Conservation (phyloP, 1,140 invertebrate genomes). For the Hylyphantes graminicola region DNA sequence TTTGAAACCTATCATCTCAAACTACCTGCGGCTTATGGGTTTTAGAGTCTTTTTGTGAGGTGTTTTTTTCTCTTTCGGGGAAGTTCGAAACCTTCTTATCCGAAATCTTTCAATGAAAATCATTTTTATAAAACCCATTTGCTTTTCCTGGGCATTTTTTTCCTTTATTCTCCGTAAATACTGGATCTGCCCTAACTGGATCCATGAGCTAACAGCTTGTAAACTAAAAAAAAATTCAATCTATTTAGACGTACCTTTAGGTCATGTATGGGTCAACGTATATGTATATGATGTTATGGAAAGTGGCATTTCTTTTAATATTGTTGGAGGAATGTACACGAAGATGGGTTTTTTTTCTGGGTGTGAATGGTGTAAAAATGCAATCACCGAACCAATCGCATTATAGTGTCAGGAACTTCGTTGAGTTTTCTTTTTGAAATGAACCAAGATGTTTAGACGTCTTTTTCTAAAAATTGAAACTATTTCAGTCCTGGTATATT, state of each 20-base stretch:
- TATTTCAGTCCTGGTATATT: no score
- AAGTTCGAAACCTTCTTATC: constrained; percentile 57
- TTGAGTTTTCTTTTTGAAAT: no score
- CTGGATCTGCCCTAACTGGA: constrained; percentile 18
- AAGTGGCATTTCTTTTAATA: constrained; percentile 17
- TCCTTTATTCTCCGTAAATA: not conserved
- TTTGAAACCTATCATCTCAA: constrained; percentile 57
- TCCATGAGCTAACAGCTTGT: constrained; percentile 45
- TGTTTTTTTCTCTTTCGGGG: constrained; percentile 33
- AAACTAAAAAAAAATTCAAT: constrained; percentile 55
- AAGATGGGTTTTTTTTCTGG: not conserved
- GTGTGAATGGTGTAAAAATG: not conserved
- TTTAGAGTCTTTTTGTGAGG: constrained; percentile 42
- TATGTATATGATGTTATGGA: not conserved
- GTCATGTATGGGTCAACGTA: not conserved
- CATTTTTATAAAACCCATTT: constrained; percentile 58
- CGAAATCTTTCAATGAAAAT: constrained; percentile 57
- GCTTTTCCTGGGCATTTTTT: constrained; percentile 53
- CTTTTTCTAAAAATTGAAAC: no score
- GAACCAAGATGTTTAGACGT: no score
- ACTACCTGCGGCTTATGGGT: constrained; percentile 56
- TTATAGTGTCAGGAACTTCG: no score
- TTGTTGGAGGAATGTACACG: not conserved
- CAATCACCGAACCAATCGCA: not conserved
- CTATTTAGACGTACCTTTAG: constrained; percentile 30